Evolutionary conservation across 2,113 vertebrate species (phyloP), one percentile per base, ranked within the genome.

Genomic region (Malurus alboscapulatus): DNA sequence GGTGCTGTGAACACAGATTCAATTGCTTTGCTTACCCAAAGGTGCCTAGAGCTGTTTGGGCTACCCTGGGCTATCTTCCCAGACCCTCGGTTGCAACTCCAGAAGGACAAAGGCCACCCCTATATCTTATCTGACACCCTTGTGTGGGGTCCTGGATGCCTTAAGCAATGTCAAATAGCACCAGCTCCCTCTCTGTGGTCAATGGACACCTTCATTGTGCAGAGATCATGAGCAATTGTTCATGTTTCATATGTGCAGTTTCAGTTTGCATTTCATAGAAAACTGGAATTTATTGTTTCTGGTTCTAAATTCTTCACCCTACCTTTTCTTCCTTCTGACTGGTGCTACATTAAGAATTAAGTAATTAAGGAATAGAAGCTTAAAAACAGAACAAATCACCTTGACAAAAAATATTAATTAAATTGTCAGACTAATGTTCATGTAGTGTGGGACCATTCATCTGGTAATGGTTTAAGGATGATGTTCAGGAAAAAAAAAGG

Each of bases 241-340:
- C 38, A 38, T 38, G 38, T 38, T 38, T 38, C 38, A 38, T 38
- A 38, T 38, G 38, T 38, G 38, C 38, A 38, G 38, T 38, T 77
- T 45, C 11, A 26, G 22, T 58, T 45, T 65, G 2, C 34, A 51
- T 62, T 84, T 72, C 5, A 22, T 16, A n/a, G 40, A 77, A 65
- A 86, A 84, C 15, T 63, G 67, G 24, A 36, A 75, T 88, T 55
- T 80, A 15, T 7, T 69, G 7, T 54, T 24, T 62, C 24, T 69
- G 17, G 58, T 14, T 87, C 17, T 81, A 80, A 47, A 36, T 73
- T 51, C 17, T 38, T 67, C 55, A 62, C 9, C 4, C 3, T 2
- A 15, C 3, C 1, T 1, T 1, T 1, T 4, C 5, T 5, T 74
- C n/a, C n/a, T 30, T 74, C 13, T 0, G 1, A 16, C 9, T 38